Base-by-base conservation (phyloP, 2,888 invertebrate species). In the Siphlonurus alternatus region DNA sequence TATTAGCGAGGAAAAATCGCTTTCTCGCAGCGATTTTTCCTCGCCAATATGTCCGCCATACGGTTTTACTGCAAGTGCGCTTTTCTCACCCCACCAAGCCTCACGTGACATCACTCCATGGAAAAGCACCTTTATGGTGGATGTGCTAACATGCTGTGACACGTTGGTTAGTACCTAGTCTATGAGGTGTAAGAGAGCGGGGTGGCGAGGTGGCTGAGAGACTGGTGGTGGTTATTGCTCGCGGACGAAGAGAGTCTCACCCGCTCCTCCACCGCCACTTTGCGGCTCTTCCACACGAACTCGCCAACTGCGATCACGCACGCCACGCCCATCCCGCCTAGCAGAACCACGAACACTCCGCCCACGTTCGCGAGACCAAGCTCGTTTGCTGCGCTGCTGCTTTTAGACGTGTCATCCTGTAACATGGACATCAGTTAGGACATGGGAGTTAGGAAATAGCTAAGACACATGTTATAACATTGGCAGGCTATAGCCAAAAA, bases 351-450 rank as follows among this genome's bases (percentile, higher is more conserved):
- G 76, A 96, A 96, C 2, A 95, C 94, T 2, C 95, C 95, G 53
- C 95, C 95, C 23, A 95, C 94, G 77, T 98, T 97, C 51, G 93
- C 93, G 70, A 99, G 80, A 0, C 94, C 94, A 67, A 97, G 79
- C 76, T 91, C 91, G 76, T 91, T 92, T 60, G 91, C 91, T 0
- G 90, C 87, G 66, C 89, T 89, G 68, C 88, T 89, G 19, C 88
- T 85, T 74, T 92, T 92, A 51, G 89, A 86, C 59, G 87, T 87
- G 71, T 91, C 91, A 69, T 90, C 89, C 89, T 89, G 71, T 53
- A n/a, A n/a, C 2, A 23, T 22, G n/a, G n/a, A n/a, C 0, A 61
- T 18, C 10, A 25, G 23, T 38, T 3, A 61, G 15, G 18, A 3
- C 3, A 25, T 2, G 25, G 25, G 5, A 23, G 18, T 19, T 23